Evolutionary conservation across 2,888 invertebrate genomes (phyloP).

Genomic region (Ptychoptera contaminata): DNA sequence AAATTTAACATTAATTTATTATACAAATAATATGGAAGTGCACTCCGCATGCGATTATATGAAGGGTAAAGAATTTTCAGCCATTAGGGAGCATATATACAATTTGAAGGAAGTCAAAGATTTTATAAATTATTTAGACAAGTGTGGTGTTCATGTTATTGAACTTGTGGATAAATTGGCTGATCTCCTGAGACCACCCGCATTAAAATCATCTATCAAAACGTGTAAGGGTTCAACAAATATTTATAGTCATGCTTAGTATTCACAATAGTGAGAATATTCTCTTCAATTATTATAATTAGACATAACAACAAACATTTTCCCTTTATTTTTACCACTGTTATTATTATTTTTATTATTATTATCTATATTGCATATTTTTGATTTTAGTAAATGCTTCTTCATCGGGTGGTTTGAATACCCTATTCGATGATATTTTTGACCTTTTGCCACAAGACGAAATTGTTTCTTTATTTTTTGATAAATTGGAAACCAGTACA

Average conservation of each 20-base stretch:
- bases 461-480: conserved; percentile 26
- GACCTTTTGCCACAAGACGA: conserved; percentile 27
- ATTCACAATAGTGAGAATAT: too few relatives aligned
- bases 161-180: conserved; percentile 17
- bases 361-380: too few relatives aligned
- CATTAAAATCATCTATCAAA: conserved; percentile 4
- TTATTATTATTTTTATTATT: too few relatives aligned
- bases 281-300: too few relatives aligned
- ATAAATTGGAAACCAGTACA: conserved; percentile 25
- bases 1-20: conserved; percentile 21
- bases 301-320: too few relatives aligned
- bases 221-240: too few relatives aligned
- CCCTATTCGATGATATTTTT: conserved; percentile 25
- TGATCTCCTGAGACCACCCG: conserved; percentile 15
- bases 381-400: conserved; percentile 9
- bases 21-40: conserved; percentile 23
- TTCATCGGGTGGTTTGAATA: conserved; percentile 20
- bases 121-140: conserved; percentile 22
- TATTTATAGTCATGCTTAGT: too few relatives aligned
- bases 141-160: conserved; percentile 24
- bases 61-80: conserved; percentile 18
- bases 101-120: conserved; percentile 21
- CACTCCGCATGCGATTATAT: conserved; percentile 22
- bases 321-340: too few relatives aligned
- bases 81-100: conserved; percentile 18